A percentile compares a stretch with the other conserved stretches of the same genome.
phyloP scores from a whole-genome alignment of 1,140 invertebrate species.

The Zophobas atratus region DNA sequence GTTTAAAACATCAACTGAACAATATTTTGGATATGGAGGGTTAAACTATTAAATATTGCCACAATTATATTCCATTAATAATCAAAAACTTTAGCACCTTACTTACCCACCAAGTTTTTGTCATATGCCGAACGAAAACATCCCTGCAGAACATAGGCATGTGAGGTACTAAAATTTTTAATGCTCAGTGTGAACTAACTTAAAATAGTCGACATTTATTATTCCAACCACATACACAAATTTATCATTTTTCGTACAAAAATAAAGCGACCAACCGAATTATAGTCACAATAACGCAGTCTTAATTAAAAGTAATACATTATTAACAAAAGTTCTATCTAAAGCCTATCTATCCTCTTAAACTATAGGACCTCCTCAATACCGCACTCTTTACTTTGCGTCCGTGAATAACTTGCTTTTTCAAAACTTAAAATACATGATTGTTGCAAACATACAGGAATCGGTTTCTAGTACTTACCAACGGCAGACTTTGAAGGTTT shows the following conservation, averaged over 20 bases:
- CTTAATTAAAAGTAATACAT: slow-evolving; percentile 15
- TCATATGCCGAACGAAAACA: no score
- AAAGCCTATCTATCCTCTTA: slow-evolving; percentile 45
- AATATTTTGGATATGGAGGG: neutral
- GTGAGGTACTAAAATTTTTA: no score
- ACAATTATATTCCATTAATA: neutral
- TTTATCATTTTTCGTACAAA: neutral
- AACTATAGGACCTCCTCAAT: slow-evolving; percentile 53
- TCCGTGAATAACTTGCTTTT: slow-evolving; percentile 29
- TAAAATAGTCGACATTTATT: no score
- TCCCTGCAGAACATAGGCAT: no score
- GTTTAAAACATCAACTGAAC: neutral
- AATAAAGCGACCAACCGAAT: neutral
- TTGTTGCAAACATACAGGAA: neutral
- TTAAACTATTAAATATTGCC: neutral
- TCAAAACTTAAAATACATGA: slow-evolving; percentile 29
- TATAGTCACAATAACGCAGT: slow-evolving; percentile 23
- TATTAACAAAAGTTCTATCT: neutral
- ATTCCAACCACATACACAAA: no score
- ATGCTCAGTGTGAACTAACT: no score
- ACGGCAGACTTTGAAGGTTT: slow-evolving; percentile 2
- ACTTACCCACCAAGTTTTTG: no score
- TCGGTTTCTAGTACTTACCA: neutral
- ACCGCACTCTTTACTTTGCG: slow-evolving; percentile 47
- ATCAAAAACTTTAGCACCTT: no score